These are phyloP conservation scores for Acanthopagrus latus DNA, from an alignment of 2,797 vertebrate species.

Conservation along the genomic window DNA sequence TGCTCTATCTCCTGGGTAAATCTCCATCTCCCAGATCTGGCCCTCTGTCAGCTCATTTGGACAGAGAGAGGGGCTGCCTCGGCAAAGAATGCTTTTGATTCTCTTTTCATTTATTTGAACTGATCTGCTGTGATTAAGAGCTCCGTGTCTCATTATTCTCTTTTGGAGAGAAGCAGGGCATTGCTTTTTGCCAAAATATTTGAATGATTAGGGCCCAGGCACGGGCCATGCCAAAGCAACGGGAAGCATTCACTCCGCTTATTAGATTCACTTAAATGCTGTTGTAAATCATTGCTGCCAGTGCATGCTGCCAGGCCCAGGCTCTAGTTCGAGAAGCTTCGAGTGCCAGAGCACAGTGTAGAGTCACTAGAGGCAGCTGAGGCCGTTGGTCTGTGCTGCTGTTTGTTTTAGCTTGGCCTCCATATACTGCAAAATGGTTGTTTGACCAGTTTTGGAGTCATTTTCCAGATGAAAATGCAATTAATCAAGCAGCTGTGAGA, in stretches of 20 bases:
- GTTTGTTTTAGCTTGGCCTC: conserved; percentile 73
- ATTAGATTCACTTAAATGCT: conserved; percentile 94
- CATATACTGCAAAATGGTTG: conserved; percentile 64
- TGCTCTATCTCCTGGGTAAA: conserved; percentile 79
- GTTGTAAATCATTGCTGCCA: conserved; percentile 93
- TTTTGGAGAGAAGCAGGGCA: conserved; percentile 85
- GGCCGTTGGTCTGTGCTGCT: conserved; percentile 61
- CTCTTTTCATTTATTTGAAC: conserved; percentile 98
- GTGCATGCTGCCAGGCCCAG: conserved; percentile 79
- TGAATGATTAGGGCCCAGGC: conserved; percentile 94
- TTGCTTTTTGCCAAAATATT: conserved; percentile 95
- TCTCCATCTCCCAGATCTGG: conserved; percentile 90
- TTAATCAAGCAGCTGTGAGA: conserved; percentile 67
- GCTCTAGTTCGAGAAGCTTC: conserved; percentile 77
- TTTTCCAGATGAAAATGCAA: conserved; percentile 59
- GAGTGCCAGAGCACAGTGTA: conserved; percentile 64
- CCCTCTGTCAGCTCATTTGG: conserved; percentile 94
- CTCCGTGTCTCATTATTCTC: conserved; percentile 89
- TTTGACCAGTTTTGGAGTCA: conserved; percentile 68
- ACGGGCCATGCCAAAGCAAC: conserved; percentile 92
- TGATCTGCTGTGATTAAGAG: conserved; percentile 97
- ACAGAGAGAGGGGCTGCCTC: conserved; percentile 88
- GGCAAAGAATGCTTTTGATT: conserved; percentile 94
- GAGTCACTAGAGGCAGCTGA: conserved; percentile 70
- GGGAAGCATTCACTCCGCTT: conserved; percentile 95